phyloP scores from a whole-genome alignment of 2,113 vertebrate species.

The Cairina moschata region DNA sequence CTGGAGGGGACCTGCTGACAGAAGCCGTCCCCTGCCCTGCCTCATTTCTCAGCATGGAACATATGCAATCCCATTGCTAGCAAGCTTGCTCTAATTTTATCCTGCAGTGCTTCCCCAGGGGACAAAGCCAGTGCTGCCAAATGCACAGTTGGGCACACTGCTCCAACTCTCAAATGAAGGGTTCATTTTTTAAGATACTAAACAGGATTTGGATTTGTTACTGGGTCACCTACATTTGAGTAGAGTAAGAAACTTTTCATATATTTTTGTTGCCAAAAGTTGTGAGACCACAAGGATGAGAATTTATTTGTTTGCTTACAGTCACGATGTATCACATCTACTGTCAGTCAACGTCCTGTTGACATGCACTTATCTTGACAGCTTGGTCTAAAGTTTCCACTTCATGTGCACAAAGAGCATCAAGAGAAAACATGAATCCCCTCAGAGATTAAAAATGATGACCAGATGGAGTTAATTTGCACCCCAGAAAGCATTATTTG shows the following conservation, averaged over 20 bases:
- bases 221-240: neutral
- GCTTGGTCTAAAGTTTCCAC: neutral
- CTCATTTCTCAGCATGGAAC: neutral
- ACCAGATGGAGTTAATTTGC: neutral
- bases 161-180: neutral
- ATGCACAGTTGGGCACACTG: neutral
- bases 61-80: neutral
- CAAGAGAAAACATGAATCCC: neutral
- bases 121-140: neutral
- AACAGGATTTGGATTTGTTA: neutral
- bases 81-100: neutral
- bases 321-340: neutral
- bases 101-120: rapidly evolving
- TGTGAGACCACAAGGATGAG: neutral
- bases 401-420: neutral
- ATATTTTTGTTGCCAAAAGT: neutral
- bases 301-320: neutral
- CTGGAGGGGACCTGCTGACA: neutral
- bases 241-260: neutral
- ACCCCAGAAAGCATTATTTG: neutral
- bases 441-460: neutral
- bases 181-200: neutral
- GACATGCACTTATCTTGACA: conserved; percentile 4
- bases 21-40: neutral
- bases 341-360: neutral